Percentiles rank a stretch among this genome's conserved stretches.
Conservation (phyloP, 2,888 invertebrate species). For the Fragum fragum region DNA sequence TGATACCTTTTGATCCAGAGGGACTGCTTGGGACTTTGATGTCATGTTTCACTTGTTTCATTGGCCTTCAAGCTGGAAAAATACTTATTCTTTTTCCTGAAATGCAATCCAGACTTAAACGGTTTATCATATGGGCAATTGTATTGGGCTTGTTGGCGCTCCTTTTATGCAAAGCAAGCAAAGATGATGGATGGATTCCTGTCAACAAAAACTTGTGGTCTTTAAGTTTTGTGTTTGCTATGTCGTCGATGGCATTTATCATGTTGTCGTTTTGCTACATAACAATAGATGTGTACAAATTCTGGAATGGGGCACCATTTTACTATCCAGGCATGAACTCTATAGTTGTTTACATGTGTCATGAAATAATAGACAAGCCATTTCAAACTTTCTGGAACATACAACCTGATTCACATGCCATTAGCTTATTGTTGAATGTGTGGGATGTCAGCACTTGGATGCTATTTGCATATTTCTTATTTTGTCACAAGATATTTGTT, state of each 20-base stretch:
- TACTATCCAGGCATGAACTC: slow-evolving; percentile 95
- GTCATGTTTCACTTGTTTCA: slow-evolving; percentile 86
- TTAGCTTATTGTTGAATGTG: slow-evolving; percentile 91
- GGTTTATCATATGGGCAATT: slow-evolving; percentile 93
- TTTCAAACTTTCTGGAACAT: slow-evolving; percentile 61
- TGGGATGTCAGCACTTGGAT: slow-evolving; percentile 93
- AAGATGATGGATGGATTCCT: slow-evolving; percentile 94
- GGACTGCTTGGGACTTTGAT: slow-evolving; percentile 92
- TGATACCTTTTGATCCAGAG: slow-evolving; percentile 92
- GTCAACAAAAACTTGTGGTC: slow-evolving; percentile 98
- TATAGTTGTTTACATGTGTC: slow-evolving; percentile 95
- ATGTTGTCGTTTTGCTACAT: slow-evolving; percentile 92
- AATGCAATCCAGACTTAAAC: slow-evolving; percentile 88
- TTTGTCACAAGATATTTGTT: slow-evolving; percentile 91
- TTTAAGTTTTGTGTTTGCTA: slow-evolving; percentile 94
- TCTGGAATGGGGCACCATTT: slow-evolving; percentile 95
- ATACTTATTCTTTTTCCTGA: slow-evolving; percentile 89
- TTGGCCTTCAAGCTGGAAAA: slow-evolving; percentile 90
- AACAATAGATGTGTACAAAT: slow-evolving; percentile 91
- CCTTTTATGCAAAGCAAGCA: slow-evolving; percentile 84
- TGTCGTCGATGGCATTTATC: slow-evolving; percentile 92
- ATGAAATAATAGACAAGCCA: slow-evolving; percentile 89
- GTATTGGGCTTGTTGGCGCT: slow-evolving; percentile 76
- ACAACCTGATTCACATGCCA: slow-evolving; percentile 89
- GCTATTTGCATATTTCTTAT: slow-evolving; percentile 92